phyloP scores from a whole-genome alignment of 1,140 invertebrate genomes.

The Ips typographus region DNA sequence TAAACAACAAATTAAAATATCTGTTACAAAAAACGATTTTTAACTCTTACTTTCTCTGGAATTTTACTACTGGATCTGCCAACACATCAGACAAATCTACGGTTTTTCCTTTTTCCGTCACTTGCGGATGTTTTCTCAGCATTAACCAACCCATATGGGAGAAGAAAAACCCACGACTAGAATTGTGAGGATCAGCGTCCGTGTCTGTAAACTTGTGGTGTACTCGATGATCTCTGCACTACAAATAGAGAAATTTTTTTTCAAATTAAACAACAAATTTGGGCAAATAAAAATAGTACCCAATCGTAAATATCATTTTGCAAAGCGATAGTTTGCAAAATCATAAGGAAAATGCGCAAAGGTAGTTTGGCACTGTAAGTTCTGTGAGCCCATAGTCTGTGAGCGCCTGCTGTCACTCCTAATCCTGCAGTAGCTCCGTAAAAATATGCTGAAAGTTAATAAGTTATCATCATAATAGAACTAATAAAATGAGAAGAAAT shows the following conservation, averaged over 20 bases:
- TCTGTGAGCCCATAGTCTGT: slow-evolving; percentile 85
- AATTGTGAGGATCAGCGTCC: slow-evolving; percentile 88
- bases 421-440: slow-evolving; percentile 45
- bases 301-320: slow-evolving; percentile 69
- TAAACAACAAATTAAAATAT: not conserved
- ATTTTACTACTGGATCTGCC: slow-evolving; percentile 70
- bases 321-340: slow-evolving; percentile 78
- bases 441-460: slow-evolving; percentile 17
- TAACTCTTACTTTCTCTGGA: slow-evolving; percentile 59
- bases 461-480: no score
- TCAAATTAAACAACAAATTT: not conserved
- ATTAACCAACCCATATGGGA: slow-evolving; percentile 92
- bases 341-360: slow-evolving; percentile 69
- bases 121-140: slow-evolving; percentile 81
- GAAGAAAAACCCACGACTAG: slow-evolving; percentile 86
- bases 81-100: slow-evolving; percentile 81
- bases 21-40: not conserved
- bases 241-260: slow-evolving; percentile 2
- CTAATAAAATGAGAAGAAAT: no score
- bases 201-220: slow-evolving; percentile 93
- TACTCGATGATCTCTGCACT: slow-evolving; percentile 76
- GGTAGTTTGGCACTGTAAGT: slow-evolving; percentile 85
- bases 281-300: slow-evolving; percentile 51
- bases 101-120: slow-evolving; percentile 73
- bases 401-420: slow-evolving; percentile 85